Evolutionary conservation across 2,797 vertebrate species (phyloP).

Genomic region (Balearica regulorum): DNA sequence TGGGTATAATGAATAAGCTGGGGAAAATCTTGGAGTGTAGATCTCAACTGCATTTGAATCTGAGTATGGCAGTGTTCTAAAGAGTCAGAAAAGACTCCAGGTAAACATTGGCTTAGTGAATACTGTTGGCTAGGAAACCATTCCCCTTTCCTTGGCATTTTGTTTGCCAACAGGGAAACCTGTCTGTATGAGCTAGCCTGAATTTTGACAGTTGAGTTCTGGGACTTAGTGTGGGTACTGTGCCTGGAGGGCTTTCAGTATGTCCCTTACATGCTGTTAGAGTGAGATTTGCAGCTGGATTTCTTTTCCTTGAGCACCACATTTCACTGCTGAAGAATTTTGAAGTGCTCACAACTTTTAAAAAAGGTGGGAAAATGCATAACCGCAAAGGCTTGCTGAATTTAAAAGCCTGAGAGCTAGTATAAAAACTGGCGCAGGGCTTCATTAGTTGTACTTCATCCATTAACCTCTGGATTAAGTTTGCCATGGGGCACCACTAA

Average conservation of each 20-base stretch:
- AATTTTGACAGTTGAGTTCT: background rate
- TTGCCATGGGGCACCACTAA: background rate
- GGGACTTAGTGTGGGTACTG: background rate
- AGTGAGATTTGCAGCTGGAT: background rate
- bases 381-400: background rate
- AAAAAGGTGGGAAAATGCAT: background rate
- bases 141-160: background rate
- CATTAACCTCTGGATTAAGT: background rate
- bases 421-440: background rate
- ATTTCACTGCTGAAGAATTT: background rate
- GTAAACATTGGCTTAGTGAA: background rate
- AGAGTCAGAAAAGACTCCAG: background rate
- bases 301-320: background rate
- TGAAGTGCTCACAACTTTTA: background rate
- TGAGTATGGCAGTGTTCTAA: background rate
- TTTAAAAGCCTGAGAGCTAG: background rate
- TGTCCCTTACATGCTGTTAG: background rate
- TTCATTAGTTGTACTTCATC: background rate
- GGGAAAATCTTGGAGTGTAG: background rate
- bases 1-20: background rate
- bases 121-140: background rate
- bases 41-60: background rate
- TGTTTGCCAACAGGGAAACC: background rate
- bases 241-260: background rate
- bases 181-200: background rate